Evolutionary conservation across 1,140 invertebrate species (phyloP).

Genomic region (Brachionus calyciflorus): DNA sequence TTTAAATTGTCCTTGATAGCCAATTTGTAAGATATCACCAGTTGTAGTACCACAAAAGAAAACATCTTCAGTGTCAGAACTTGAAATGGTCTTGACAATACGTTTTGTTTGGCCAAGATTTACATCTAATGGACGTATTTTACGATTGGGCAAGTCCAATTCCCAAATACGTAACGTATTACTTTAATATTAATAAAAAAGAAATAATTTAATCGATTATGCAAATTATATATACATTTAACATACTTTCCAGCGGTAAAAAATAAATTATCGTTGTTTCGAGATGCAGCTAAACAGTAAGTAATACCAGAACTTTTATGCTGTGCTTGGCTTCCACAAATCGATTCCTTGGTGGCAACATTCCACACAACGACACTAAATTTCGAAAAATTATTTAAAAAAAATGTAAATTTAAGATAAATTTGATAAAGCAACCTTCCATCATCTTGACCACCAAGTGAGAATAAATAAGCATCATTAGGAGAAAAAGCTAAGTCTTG

Average conservation of each 20-base stretch:
- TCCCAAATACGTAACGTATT: conserved; percentile 73
- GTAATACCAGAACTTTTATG: conserved; percentile 60
- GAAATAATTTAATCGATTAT: too few species aligned
- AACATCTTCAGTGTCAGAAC: neutral
- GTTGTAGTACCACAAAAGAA: conserved; percentile 79
- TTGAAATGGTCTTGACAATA: conserved; percentile 57
- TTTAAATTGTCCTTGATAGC: conserved; percentile 52
- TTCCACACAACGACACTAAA: conserved; percentile 61
- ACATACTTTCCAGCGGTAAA: conserved; percentile 62
- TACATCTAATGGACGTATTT: conserved; percentile 70
- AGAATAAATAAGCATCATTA: conserved; percentile 75
- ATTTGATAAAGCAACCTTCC: conserved; percentile 57
- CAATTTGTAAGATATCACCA: conserved; percentile 66
- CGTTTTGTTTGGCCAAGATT: conserved; percentile 61
- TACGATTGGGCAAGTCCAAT: conserved; percentile 69
- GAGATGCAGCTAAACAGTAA: conserved; percentile 55
- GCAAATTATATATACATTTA: neutral
- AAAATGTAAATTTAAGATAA: neutral
- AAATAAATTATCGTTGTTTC: conserved; percentile 57
- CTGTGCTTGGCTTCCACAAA: conserved; percentile 62
- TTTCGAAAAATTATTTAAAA: conserved; percentile 4
- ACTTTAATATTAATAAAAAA: conserved; percentile 66
- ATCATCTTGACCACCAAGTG: conserved; percentile 82
- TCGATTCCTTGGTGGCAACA: conserved; percentile 54
- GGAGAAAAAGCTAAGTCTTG: conserved; percentile 76